Evolutionary conservation across 2,797 vertebrate genomes (phyloP), one percentile per base, ranked within the genome.

Genomic region (Otolemur crassicaudatus): DNA sequence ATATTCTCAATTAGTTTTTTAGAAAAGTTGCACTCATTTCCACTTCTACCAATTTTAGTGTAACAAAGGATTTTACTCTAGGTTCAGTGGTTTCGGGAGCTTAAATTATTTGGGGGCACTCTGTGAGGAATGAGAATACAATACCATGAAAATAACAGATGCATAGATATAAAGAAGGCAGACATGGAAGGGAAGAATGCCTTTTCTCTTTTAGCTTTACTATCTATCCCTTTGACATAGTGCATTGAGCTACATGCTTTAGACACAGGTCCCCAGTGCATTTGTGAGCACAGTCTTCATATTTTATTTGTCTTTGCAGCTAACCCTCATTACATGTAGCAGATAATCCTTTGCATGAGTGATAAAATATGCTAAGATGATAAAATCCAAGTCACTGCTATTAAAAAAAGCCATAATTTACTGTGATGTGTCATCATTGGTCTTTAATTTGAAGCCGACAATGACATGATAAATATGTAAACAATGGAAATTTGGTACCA

Each of bases 301-400:
- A 46, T 56, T 17, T 67, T 82, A 73, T 56, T 84, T n/a, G 27
- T 67, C 29, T 7, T 27, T 14, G 7, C 31, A n/a, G 3, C 3
- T 29, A 37, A 16, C 14, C 19, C 31, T 73, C 75, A 61, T 53
- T 79, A 75, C 10, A 23, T 76, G 31, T 40, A 70, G 9, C 31
- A 87, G 29, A 43, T 76, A 70, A 63, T 63, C 16, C 69, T 46
- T 43, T 87, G 31, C 27, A n/a, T 72, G 53, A 58, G 29, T 40
- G 25, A 80, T 43, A 80, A 93, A 72, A 70, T 86, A 43, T 65
- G 49, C 40, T 63, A 90, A 60, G 69, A 70, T 83, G 13, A 96
- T 49, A 69, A 93, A 87, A 86, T 77, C 31, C 70, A 58, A 31
- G 25, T 60, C 29, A 81, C 23, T 82, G 16, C 27, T 46, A 49